Percentiles rank a stretch among this genome's conserved stretches.
phyloP scores from a whole-genome alignment of 2,888 invertebrate species.

The Trisateles emortualis region DNA sequence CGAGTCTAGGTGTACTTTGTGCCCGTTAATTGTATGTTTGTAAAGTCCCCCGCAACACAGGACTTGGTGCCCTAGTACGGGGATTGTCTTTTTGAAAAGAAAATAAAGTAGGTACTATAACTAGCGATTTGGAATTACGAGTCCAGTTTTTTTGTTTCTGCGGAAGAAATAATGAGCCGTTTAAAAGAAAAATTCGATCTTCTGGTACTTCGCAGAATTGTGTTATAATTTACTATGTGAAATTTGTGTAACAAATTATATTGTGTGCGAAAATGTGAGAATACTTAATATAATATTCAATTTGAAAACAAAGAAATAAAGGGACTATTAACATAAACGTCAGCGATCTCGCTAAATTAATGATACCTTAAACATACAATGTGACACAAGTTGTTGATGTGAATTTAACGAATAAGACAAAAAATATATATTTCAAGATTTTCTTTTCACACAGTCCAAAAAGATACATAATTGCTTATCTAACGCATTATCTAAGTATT shows the following conservation, averaged over 20 bases:
- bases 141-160: too few species aligned
- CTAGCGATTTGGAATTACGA: too few species aligned
- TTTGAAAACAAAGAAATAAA: background rate
- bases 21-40: too few species aligned
- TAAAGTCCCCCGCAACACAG: too few species aligned
- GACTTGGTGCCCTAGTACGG: too few species aligned
- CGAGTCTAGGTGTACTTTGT: too few species aligned
- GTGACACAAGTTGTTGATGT: background rate
- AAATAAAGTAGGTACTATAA: too few species aligned
- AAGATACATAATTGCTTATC: background rate
- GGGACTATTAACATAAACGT: background rate
- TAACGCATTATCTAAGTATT: background rate
- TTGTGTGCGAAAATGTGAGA: background rate
- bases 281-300: background rate
- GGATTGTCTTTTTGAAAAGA: too few species aligned
- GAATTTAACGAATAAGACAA: constrained; percentile 2
- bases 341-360: background rate
- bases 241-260: background rate
- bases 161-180: too few species aligned
- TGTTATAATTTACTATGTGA: background rate
- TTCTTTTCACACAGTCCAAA: constrained; percentile 9
- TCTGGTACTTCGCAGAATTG: too few species aligned
- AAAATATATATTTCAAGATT: constrained; percentile 1
- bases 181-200: too few species aligned
- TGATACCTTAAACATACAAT: background rate